Evolutionary conservation across 1,140 invertebrate species (phyloP), one percentile per base, ranked within the genome.

Genomic region (Drosophila teissieri): DNA sequence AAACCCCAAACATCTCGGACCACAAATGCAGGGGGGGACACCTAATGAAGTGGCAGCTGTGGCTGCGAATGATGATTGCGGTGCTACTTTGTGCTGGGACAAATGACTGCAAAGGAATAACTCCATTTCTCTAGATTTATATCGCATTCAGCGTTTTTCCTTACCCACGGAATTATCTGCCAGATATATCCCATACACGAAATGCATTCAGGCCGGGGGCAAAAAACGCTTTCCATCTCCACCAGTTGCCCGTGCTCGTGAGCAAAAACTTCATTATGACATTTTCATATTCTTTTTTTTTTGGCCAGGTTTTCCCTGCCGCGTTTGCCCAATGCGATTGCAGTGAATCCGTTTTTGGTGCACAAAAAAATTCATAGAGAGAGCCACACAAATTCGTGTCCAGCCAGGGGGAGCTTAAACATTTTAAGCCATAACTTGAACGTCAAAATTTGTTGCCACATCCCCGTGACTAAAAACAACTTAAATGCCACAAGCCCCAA

Each of bases 341-440:
- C 63, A 56, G 12, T 17, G 17, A 73, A 34, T 24, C 39, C 40
- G 22, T 37, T 31, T 17, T 15, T n/a, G 27, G 7, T 8, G 12
- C 8, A n/a, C 4, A 5, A 34, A 46, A 24, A 3, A 19, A 2
- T 1, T 10, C 8, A 4, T 5, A 42, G 17, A 37, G 46, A 31
- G 17, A 49, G 22, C 14, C 27, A 74, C 15, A 24, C 51, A 36
- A 64, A 62, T 58, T 52, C 44, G 53, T 67, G 69, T 79, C 54
- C 76, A 49, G 48, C 62, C 55, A 19, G 53, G 56, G 55, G 75
- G 69, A 58, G 76, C 70, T 88, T 68, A 76, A 83, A 79, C 58
- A 79, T 83, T 88, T 83, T 86, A 83, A 86, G 82, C 82, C 83
- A 88, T 86, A 76, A 88, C 82, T 88, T 88, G 79, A 82, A 82